Evolutionary conservation across 2,797 vertebrate species (phyloP).

Genomic region (Pogoniulus pusillus): DNA sequence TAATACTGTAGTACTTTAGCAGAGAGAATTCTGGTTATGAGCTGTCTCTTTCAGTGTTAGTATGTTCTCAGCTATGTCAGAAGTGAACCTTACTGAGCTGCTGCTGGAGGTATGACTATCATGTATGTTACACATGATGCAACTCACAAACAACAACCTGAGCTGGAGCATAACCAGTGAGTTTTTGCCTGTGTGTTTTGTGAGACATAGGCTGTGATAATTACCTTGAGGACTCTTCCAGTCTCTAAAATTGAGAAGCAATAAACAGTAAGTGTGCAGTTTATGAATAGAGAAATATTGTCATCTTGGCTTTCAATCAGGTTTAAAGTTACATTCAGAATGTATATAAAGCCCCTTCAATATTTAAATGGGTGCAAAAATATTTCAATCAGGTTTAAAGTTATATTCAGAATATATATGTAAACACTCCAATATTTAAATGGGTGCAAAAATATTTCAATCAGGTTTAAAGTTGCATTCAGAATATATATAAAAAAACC

Average conservation of each 20-base stretch:
- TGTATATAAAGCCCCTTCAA: no score
- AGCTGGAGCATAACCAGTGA: neutral
- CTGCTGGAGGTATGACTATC: neutral
- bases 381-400: no score
- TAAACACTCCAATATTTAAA: no score
- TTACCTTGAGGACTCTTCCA: neutral
- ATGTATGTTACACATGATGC: fast-evolving
- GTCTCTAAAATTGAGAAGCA: neutral
- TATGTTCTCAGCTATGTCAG: neutral
- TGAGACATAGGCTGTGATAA: neutral
- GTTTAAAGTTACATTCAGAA: neutral
- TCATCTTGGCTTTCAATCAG: neutral
- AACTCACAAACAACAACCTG: neutral
- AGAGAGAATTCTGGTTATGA: neutral
- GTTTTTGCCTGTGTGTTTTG: neutral
- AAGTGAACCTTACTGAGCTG: neutral
- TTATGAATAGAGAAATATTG: neutral
- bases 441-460: no score
- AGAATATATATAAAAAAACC: no score
- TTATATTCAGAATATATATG: neutral
- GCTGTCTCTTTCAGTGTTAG: neutral
- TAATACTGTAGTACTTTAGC: neutral
- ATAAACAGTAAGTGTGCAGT: neutral
- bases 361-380: no score
- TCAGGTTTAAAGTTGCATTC: neutral